These are phyloP conservation scores for Daktulosphaira vitifoliae DNA, from an alignment of 1,140 invertebrate genomes.

Conservation along the genomic window DNA sequence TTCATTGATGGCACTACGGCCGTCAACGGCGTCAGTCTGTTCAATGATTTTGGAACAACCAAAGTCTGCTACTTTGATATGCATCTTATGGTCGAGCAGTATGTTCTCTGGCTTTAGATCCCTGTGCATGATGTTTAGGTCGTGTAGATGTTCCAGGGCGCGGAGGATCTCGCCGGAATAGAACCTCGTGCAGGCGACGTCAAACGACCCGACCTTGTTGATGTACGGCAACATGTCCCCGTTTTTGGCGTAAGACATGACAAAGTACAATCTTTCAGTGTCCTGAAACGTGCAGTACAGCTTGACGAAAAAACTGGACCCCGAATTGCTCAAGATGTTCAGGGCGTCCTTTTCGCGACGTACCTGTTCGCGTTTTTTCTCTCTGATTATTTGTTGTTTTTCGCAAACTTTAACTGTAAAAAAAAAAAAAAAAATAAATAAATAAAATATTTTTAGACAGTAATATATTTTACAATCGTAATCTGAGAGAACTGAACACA, in stretches of 20 bases:
- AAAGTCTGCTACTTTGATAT: conserved; percentile 95
- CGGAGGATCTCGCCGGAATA: conserved; percentile 80
- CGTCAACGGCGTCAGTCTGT: conserved; percentile 38
- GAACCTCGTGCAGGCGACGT: conserved; percentile 79
- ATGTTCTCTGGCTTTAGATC: conserved; percentile 88
- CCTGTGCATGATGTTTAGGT: conserved; percentile 78
- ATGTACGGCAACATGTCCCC: conserved; percentile 89
- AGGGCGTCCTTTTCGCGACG: conserved; percentile 86
- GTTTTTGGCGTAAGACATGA: conserved; percentile 88
- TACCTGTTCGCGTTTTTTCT: conserved; percentile 88
- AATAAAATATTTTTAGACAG: background rate
- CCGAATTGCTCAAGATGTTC: conserved; percentile 57
- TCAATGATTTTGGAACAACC: conserved; percentile 79
- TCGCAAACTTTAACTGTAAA: conserved; percentile 90
- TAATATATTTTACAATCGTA: too few species aligned
- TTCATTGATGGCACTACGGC: conserved; percentile 31
- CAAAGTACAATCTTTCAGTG: conserved; percentile 86
- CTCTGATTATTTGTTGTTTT: conserved; percentile 81
- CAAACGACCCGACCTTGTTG: conserved; percentile 82
- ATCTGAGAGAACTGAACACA: too few species aligned
- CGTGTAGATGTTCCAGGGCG: conserved; percentile 87
- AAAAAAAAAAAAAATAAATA: too few species aligned
- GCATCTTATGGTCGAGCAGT: conserved; percentile 85
- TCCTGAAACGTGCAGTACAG: conserved; percentile 97
- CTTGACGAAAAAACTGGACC: conserved; percentile 76